A percentile compares a stretch with the other conserved stretches of the same genome.
Conservation (phyloP, 2,888 invertebrate genomes). For the Gortyna flavago region DNA sequence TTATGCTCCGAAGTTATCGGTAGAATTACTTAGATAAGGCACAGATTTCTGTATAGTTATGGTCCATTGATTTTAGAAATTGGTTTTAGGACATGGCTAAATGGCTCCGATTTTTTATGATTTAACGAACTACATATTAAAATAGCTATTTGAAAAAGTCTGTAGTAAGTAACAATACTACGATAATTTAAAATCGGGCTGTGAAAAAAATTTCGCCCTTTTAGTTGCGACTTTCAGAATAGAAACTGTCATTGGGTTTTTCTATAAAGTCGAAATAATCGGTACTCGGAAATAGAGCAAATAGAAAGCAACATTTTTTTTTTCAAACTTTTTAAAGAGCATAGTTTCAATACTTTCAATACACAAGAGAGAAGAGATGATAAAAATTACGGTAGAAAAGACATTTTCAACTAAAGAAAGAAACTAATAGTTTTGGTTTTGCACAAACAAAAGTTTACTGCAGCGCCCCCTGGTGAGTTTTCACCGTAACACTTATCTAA, state of each 20-base stretch:
- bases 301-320: too few species aligned
- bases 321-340: too few species aligned
- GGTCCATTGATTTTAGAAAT: slow-evolving; percentile 23
- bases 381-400: too few species aligned
- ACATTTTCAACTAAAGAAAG: too few species aligned
- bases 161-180: neutral
- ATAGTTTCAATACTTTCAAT: too few species aligned
- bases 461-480: too few species aligned
- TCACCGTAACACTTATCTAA: too few species aligned
- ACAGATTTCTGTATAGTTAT: slow-evolving; percentile 24
- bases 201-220: neutral
- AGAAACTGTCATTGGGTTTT: neutral
- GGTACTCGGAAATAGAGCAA: slow-evolving; percentile 5
- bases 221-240: neutral
- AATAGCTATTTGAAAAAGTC: neutral
- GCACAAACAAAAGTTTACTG: too few species aligned
- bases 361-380: too few species aligned
- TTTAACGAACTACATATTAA: neutral
- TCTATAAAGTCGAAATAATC: neutral
- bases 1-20: slow-evolving; percentile 26
- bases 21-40: slow-evolving; percentile 2
- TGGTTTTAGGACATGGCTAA: slow-evolving; percentile 6
- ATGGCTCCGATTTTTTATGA: neutral
- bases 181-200: neutral
- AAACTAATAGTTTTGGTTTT: too few species aligned